Percentiles rank a stretch among this genome's conserved stretches.
Evolutionary conservation across 2,888 invertebrate species (phyloP).

Genomic region (Drosophila emarginata): DNA sequence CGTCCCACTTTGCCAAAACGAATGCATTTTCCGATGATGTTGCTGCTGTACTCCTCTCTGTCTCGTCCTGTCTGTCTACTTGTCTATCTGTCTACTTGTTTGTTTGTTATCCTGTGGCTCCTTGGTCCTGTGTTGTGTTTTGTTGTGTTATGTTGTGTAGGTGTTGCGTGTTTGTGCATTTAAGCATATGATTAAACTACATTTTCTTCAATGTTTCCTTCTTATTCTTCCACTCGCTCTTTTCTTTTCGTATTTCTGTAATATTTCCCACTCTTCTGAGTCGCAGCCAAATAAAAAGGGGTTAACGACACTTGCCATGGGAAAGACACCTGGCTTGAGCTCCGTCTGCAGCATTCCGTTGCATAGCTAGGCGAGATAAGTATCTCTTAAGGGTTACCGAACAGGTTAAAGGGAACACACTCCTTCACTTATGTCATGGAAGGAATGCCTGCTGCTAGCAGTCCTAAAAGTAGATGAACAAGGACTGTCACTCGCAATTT

Average conservation of each 20-base stretch:
- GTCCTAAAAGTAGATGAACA: slow-evolving; percentile 11
- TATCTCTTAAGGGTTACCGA: slow-evolving; percentile 36
- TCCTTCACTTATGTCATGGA: background rate
- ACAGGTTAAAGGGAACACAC: slow-evolving; percentile 49
- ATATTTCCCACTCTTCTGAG: background rate
- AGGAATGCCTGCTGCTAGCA: slow-evolving; percentile 12
- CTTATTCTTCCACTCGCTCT: background rate
- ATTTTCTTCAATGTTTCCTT: slow-evolving; percentile 45
- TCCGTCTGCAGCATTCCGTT: slow-evolving; percentile 46
- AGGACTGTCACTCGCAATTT: slow-evolving; percentile 29
- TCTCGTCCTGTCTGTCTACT: slow-evolving; percentile 26
- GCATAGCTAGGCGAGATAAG: slow-evolving; percentile 41
- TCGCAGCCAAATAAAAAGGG: slow-evolving; percentile 31
- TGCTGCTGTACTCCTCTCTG: background rate
- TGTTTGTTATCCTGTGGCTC: slow-evolving; percentile 33
- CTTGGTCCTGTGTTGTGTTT: background rate
- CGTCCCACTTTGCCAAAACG: slow-evolving; percentile 8
- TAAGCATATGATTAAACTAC: slow-evolving; percentile 77
- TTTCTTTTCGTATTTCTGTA: background rate
- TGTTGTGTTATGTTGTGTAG: slow-evolving; percentile 35
- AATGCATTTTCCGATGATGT: slow-evolving; percentile 17
- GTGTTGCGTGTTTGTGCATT: slow-evolving; percentile 74
- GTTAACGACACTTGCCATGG: slow-evolving; percentile 63
- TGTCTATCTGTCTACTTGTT: slow-evolving; percentile 21
- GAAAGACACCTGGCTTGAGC: slow-evolving; percentile 63